These are phyloP conservation scores for Agriopis aurantiaria DNA, from an alignment of 2,888 invertebrate species.

Conservation along the genomic window DNA sequence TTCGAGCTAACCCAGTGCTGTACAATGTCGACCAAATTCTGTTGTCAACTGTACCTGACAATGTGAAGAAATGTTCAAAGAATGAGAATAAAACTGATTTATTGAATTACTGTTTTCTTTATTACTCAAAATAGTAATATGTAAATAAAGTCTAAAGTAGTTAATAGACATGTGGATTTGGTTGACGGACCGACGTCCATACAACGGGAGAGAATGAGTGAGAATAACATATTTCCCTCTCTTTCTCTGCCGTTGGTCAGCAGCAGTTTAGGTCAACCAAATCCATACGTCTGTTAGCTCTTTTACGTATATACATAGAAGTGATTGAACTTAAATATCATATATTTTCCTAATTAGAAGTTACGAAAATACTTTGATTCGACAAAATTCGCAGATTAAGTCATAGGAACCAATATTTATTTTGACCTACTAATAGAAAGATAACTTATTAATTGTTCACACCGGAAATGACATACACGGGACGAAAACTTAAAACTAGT, in stretches of 20 bases:
- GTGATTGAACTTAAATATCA: neutral
- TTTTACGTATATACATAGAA: no score
- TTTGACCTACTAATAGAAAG: no score
- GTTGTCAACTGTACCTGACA: constrained; percentile 75
- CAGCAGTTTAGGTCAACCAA: no score
- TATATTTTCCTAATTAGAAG: neutral
- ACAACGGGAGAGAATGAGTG: no score
- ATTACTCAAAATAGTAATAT: constrained; percentile 33
- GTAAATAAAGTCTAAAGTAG: neutral
- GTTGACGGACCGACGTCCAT: no score
- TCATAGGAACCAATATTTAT: neutral
- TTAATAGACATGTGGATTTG: no score
- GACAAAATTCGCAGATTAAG: neutral
- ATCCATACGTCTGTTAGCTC: no score
- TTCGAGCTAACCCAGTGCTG: constrained; percentile 37
- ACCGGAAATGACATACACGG: no score
- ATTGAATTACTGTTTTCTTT: constrained; percentile 53
- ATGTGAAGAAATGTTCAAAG: constrained; percentile 74
- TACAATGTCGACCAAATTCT: constrained; percentile 56
- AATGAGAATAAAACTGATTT: constrained; percentile 71
- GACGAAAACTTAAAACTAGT: no score
- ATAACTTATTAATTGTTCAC: no score
- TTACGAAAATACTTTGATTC: neutral
- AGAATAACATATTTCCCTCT: no score
- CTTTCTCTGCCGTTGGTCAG: no score